A percentile compares a stretch with the other conserved stretches of the same genome.
phyloP scores from a whole-genome alignment of 2,797 vertebrate genomes.

The Sebastes diaconus region DNA sequence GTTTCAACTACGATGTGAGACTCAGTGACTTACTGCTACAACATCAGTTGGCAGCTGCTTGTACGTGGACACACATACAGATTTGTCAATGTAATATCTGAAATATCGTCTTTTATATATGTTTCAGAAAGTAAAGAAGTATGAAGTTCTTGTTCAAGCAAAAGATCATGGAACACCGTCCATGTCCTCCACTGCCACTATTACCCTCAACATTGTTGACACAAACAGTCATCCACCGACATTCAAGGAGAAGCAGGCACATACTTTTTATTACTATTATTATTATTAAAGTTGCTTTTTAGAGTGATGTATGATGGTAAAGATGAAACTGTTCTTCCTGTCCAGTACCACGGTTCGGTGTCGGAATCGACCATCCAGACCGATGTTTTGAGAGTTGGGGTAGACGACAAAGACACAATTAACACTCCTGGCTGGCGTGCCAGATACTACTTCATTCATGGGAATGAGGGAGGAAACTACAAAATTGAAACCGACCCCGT shows the following conservation, averaged over 20 bases:
- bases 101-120: background rate
- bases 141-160: slow-evolving; percentile 76
- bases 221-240: slow-evolving; percentile 82
- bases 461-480: slow-evolving; percentile 80
- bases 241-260: slow-evolving; percentile 71
- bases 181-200: slow-evolving; percentile 70
- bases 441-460: slow-evolving; percentile 76
- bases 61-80: background rate
- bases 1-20: slow-evolving; percentile 86
- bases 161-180: slow-evolving; percentile 75
- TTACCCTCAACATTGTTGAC: slow-evolving; percentile 76
- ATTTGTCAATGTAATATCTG: background rate
- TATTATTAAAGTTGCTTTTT: background rate
- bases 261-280: background rate
- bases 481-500: slow-evolving; percentile 79
- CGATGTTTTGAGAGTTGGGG: slow-evolving; percentile 70
- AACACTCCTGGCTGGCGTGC: slow-evolving; percentile 80
- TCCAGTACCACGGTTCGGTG: slow-evolving; percentile 65
- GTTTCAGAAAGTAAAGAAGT: slow-evolving; percentile 73
- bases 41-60: background rate
- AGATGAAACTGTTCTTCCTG: background rate
- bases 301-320: background rate
- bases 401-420: slow-evolving; percentile 81
- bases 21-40: background rate
- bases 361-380: slow-evolving; percentile 56